A percentile compares a stretch with the other conserved stretches of the same genome.
Evolutionary conservation across 53 echinoderm and acorn worm genomes (phyloP).

Genomic region (Echinarachnius parma): DNA sequence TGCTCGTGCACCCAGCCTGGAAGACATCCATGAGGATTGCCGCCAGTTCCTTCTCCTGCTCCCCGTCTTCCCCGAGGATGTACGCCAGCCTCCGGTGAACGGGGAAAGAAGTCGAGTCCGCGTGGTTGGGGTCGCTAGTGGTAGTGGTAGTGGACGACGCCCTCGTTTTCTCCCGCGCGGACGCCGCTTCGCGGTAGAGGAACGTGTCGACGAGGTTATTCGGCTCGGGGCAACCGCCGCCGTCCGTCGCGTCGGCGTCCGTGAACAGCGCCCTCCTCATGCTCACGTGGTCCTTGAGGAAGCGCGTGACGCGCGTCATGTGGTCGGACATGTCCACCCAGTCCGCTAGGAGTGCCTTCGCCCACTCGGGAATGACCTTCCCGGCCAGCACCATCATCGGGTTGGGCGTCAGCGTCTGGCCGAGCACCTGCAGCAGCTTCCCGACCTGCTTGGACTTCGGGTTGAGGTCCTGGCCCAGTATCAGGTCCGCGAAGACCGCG

Average conservation of each 20-base stretch:
- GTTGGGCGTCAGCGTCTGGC: constrained; percentile 9
- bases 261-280: not conserved
- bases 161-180: not conserved
- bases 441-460: not conserved
- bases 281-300: constrained; percentile 18
- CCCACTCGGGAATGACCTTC: constrained; percentile 5
- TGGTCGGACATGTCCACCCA: constrained; percentile 26
- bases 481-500: constrained; percentile 16
- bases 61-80: not conserved
- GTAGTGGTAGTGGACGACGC: not conserved
- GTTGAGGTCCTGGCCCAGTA: constrained; percentile 20
- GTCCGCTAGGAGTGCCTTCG: constrained; percentile 1
- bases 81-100: not conserved
- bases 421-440: constrained; percentile 1
- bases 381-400: constrained; percentile 27
- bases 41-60: constrained; percentile 13
- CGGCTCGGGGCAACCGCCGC: no score
- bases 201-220: constrained; percentile 25
- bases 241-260: no score
- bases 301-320: not conserved
- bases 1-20: constrained; percentile 42
- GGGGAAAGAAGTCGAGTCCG: not conserved
- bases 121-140: not conserved
- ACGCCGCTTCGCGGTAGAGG: not conserved
- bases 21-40: constrained; percentile 30